Evolutionary conservation across 1,140 invertebrate genomes (phyloP), one percentile per base, ranked within the genome.

Genomic region (Lineus longissimus): DNA sequence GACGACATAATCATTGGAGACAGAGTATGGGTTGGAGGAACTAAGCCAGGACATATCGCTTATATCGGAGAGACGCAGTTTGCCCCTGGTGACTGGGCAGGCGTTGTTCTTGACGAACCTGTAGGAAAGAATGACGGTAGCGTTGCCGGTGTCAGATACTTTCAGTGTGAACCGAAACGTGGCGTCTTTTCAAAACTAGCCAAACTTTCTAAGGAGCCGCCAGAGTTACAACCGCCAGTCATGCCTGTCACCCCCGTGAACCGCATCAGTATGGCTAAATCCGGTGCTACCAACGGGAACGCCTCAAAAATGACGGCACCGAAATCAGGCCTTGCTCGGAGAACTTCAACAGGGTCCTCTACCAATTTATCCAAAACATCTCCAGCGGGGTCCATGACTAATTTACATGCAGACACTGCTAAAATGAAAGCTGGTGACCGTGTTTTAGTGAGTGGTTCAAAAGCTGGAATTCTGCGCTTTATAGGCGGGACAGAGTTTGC

Each of bases 1-100:
- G 80, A 81, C 84, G 93, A 92, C 82, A 97, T 97, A 80, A 96
- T 94, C 71, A 93, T 97, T 73, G 95, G 95, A 43, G 92, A 98
- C 76, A 85, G 89, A 69, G 91, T 98, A 69, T 98, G 91, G 90
- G 94, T 98, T 31, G 93, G 93, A 73, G 95, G 95, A 40, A 90
- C 88, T n/a, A 96, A 97, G 77, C 89, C 93, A 2, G 96, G 95
- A 30, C 87, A 88, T 72, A 97, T 99, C 68, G 94, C 95, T 29
- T 99, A 92, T 80, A 94, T 98, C 65, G 97, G 97, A n/a, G 95
- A 97, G 78, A 96, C 95, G 36, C 75, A 78, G 64, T 83, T 83
- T 72, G 78, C 79, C 15, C 65, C 74, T 7, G 81, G 81, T 13
- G 76, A 81, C 23, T 83, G 82, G 82, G 79, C 78, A 11, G 82